phyloP scores from a whole-genome alignment of 2,113 vertebrate species.

The Donacobius atricapilla region DNA sequence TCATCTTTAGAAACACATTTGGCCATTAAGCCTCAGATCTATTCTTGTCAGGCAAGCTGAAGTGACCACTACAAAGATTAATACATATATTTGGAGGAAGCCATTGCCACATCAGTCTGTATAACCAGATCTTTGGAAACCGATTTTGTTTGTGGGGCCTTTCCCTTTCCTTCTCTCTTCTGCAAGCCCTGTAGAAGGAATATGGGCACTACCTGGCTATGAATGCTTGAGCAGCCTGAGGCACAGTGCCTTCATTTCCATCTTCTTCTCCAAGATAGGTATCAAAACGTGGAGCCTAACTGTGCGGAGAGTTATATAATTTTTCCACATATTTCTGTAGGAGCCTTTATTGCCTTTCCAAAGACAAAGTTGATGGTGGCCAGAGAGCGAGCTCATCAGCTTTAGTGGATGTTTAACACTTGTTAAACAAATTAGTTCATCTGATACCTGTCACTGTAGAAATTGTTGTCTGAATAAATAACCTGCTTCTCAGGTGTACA shows the following conservation, averaged over 20 bases:
- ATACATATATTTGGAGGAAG: not conserved
- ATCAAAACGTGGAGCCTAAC: not conserved
- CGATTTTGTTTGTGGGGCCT: not conserved
- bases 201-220: not conserved
- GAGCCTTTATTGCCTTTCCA: not conserved
- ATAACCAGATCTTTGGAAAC: not conserved
- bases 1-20: not conserved
- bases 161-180: not conserved
- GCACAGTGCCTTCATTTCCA: not conserved
- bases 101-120: not conserved
- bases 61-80: not conserved
- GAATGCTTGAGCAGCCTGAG: not conserved
- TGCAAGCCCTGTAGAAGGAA: not conserved
- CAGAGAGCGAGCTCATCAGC: not conserved
- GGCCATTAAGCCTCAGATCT: not conserved
- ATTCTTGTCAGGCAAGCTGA: not conserved
- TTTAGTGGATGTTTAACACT: not conserved
- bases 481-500: not conserved
- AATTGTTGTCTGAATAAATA: not conserved
- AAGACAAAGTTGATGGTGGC: not conserved
- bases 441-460: not conserved
- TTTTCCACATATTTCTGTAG: not conserved
- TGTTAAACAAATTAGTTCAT: not conserved
- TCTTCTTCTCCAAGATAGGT: not conserved
- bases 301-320: fast-evolving